Evolutionary conservation across 2,888 invertebrate genomes (phyloP), one percentile per base, ranked within the genome.

Genomic region (Loripinus fragilis): DNA sequence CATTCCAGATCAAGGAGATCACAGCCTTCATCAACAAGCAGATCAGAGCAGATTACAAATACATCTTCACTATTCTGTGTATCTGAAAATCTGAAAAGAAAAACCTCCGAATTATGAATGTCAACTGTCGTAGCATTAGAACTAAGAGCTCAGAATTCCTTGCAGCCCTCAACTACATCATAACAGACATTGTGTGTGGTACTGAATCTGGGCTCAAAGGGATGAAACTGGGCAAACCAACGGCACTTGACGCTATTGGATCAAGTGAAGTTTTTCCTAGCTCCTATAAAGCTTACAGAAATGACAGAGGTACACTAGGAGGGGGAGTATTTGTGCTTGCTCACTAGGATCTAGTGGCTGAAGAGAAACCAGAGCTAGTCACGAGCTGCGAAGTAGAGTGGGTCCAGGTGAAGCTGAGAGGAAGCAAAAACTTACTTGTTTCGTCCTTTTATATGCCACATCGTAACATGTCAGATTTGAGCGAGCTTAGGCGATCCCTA

Each of bases 321-420:
- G 79, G 79, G 1, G 83, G 83, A 10, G 80, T 71, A 17, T 75
- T 77, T 67, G 41, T 80, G 1, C 38, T 73, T 38, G 76, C 78
- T 0, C 73, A 83, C 25, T 30, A 78, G 41, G 64, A 72, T 52
- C 41, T 76, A 0, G 52, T 78, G 7, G 70, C 60, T 33, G 52
- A 52, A 25, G 52, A 52, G 12, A 38, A 48, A 50, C 74, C 15
- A n/a, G 78, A 77, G 52, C 60, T 71, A 28, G 66, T 80, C 2
- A 83, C 78, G 35, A 35, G 72, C 28, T 80, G 80, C 33, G 80
- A 83, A 72, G 33, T 83, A 2, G 67, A 55, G 38, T 80, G 76
- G 75, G 77, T 64, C 35, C 76, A 83, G 66, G 25, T 80, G 0
- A 77, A 83, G 48, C 60, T 80, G 0, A 55, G 67, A 38, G 66